Conservation (phyloP, 1,140 invertebrate species). For the Rhopalosiphum padi region DNA sequence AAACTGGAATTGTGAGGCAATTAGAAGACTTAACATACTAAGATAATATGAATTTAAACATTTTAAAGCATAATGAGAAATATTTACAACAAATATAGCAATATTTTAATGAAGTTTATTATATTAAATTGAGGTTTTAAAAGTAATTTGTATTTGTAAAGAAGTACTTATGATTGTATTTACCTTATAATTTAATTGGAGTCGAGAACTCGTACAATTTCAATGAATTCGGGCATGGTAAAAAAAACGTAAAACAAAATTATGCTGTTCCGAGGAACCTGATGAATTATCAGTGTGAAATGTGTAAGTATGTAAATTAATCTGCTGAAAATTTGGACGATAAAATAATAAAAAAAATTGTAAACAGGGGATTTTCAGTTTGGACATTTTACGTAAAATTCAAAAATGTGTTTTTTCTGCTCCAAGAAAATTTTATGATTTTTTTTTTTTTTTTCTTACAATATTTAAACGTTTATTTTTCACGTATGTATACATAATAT, state of each 20-base stretch:
- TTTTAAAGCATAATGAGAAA: not conserved
- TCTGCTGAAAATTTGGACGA: not conserved
- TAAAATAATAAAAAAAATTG: not conserved
- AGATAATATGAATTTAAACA: not conserved
- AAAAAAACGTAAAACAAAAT: not conserved
- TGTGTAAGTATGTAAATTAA: not conserved
- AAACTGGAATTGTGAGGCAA: not conserved
- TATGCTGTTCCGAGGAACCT: not conserved
- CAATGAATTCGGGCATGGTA: not conserved
- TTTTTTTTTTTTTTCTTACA: not conserved
- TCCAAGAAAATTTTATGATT: not conserved
- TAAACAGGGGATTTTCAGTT: not conserved
- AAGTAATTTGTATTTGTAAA: not conserved
- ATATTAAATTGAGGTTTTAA: not conserved
- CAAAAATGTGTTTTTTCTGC: not conserved
- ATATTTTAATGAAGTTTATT: not conserved
- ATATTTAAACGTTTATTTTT: not conserved
- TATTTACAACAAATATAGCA: not conserved
- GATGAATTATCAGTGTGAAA: not conserved
- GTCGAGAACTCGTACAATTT: not conserved
- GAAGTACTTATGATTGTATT: not conserved
- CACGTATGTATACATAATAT: not conserved
- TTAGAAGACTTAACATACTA: not conserved
- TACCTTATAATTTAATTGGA: not conserved
- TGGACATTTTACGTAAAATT: not conserved